Evolutionary conservation across 2,888 invertebrate genomes (phyloP).

Genomic region (Pristionchus exspectatus): DNA sequence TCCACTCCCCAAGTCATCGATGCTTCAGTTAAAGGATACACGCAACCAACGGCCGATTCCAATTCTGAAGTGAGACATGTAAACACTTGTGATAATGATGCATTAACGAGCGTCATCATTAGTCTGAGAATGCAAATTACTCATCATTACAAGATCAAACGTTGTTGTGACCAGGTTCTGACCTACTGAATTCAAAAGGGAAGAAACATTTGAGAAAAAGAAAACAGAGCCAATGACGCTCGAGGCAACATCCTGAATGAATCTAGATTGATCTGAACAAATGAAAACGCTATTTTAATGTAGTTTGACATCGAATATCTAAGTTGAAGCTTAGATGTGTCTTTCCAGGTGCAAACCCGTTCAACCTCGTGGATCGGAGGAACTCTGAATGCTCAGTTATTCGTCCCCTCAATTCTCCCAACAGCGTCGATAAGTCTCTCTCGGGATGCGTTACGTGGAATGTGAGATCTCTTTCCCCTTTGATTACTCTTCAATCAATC

Average conservation of each 20-base stretch:
- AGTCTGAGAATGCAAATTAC: background rate
- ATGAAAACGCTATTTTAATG: too few relatives aligned
- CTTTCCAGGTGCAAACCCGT: background rate
- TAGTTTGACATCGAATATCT: too few relatives aligned
- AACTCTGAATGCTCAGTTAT: slow-evolving; percentile 36
- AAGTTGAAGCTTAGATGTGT: too few relatives aligned
- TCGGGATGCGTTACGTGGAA: slow-evolving; percentile 50
- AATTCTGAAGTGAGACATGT: slow-evolving; percentile 4
- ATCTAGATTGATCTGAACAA: background rate
- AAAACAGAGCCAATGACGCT: background rate
- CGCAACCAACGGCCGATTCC: slow-evolving; percentile 5
- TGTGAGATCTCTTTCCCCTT: slow-evolving; percentile 42
- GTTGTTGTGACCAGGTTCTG: background rate
- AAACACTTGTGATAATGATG: background rate
- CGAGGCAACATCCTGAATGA: background rate
- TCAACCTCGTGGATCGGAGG: background rate
- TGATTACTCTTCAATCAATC: slow-evolving; percentile 28
- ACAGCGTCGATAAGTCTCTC: background rate
- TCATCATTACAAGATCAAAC: background rate
- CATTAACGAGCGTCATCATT: background rate
- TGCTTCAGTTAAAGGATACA: slow-evolving; percentile 45
- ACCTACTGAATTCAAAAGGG: background rate
- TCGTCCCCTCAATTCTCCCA: slow-evolving; percentile 8
- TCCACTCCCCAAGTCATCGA: slow-evolving; percentile 3
- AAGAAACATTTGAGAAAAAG: background rate